Evolutionary conservation across 2,888 invertebrate species (phyloP).

Genomic region (Caenorhabditis sulstoni): DNA sequence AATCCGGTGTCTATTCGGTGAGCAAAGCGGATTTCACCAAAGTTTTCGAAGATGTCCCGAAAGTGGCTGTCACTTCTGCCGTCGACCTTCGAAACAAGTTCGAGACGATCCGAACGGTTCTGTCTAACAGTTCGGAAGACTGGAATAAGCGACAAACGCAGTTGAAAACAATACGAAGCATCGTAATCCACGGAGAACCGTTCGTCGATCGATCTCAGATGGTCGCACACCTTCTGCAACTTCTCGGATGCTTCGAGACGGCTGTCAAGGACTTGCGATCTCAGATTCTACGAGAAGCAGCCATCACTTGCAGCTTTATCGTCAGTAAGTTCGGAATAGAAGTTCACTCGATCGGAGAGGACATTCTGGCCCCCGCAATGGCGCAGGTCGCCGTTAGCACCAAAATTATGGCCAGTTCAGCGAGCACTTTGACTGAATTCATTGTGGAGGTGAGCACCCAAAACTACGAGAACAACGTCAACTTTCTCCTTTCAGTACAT

Average conservation of each 20-base stretch:
- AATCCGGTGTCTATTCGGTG: slow-evolving; percentile 38
- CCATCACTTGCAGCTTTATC: slow-evolving; percentile 55
- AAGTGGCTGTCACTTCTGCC: slow-evolving; percentile 42
- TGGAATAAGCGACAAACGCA: slow-evolving; percentile 54
- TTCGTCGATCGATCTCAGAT: slow-evolving; percentile 42
- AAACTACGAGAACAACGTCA: not conserved
- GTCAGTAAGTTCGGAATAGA: slow-evolving; percentile 50
- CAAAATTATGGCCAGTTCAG: slow-evolving; percentile 56
- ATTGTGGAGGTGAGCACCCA: slow-evolving; percentile 39
- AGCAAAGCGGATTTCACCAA: slow-evolving; percentile 54
- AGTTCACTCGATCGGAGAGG: slow-evolving; percentile 49
- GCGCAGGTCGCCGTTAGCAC: slow-evolving; percentile 55
- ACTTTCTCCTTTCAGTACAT: slow-evolving; percentile 21
- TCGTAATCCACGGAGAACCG: slow-evolving; percentile 42
- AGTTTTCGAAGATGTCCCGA: slow-evolving; percentile 50
- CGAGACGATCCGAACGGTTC: slow-evolving; percentile 24
- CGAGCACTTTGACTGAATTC: slow-evolving; percentile 48
- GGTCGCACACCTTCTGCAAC: slow-evolving; percentile 25
- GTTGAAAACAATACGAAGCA: slow-evolving; percentile 43
- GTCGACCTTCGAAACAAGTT: slow-evolving; percentile 46
- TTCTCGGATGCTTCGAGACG: slow-evolving; percentile 40
- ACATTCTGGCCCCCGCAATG: slow-evolving; percentile 46
- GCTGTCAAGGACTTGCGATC: slow-evolving; percentile 52
- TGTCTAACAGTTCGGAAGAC: slow-evolving; percentile 46
- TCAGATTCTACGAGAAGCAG: slow-evolving; percentile 52